Base-by-base conservation (phyloP, 2,888 invertebrate genomes). In the Morpho achilles region DNA sequence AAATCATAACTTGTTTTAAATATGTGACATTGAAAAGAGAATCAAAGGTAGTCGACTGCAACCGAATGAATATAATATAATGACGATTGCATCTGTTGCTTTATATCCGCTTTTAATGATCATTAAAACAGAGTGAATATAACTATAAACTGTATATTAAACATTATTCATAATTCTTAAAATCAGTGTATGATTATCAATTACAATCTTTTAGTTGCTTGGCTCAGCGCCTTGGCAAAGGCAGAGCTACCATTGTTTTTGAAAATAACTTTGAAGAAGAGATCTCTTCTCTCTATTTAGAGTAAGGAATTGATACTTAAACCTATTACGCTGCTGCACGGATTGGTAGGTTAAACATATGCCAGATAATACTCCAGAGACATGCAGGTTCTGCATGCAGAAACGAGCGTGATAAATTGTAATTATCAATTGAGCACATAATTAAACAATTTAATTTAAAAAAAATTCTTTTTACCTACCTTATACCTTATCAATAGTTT, bases 61-160 rank as follows among this genome's bases (percentile, higher is more conserved):
- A 42, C 9, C 43, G 50, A 51, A 51, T 51, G 42, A 22, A n/a
- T n/a, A 4, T 16, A 16, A 16, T 43, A 9, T 51, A 42, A 42
- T 42, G n/a, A 51, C 9, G 9, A 10, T 16, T 10, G 9, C 10
- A 50, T 50, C 22, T 50, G 10, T 41, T 41, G 10, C 41, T 41
- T 41, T 40, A 41, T 50, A 50, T 50, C 50, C 50, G 50, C 39
- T 53, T 45, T 52, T 46, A 46, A 53, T 40, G 50, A 51, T 42
- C 32, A 43, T 23, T 51, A 3, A n/a, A 43, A 42, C 7, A 4
- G 5, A 4, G 22, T 22, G 42, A 42, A 51, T 10, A n/a, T 9
- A 22, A 22, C 22, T 22, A 8, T 0, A 47, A 2, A 46, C 22
- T 22, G 8, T 22, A 46, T 3, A 8, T 8, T 0, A 23, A 47